Evolutionary conservation across 2,888 invertebrate species (phyloP), one percentile per base, ranked within the genome.

Genomic region (Spilosoma lubricipeda): DNA sequence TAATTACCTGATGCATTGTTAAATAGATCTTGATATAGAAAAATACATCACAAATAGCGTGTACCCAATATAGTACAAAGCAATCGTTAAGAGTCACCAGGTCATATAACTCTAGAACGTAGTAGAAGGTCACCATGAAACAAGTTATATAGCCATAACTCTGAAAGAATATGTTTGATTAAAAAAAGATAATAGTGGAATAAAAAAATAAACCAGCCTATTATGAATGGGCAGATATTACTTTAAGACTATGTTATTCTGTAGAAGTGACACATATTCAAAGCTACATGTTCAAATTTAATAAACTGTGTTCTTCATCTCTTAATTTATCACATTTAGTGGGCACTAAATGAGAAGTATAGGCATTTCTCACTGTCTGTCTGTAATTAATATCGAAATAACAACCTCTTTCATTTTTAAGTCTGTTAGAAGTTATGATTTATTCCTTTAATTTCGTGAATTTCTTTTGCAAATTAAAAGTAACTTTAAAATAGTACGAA

Each of bases 21-120:
- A 93, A 77, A 76, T 89, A 93, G 15, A 89, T 83, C 80, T 91
- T 92, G 4, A 87, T 4, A 59, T 93, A 94, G 80, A 94, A 95
- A 80, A 84, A 94, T n/a, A 93, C 85, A 73, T 95, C 95, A 42
- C 92, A 89, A 0, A 90, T 5, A 0, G 91, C 81, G 67, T 93
- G 88, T 18, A 93, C n/a, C 95, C 95, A 95, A 74, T 89, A 91
- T 67, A 94, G 78, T 0, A 87, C 3, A 63, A 65, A 78, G 75
- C 95, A 95, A 76, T 94, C 89, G 77, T 95, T 95, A 9, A 94
- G 79, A 0, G 95, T 95, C 0, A 92, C 88, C 20, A 95, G 70
- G 71, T 92, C 92, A 71, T 95, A 95, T 2, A 93, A 79, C 0
- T 85, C 85, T 1, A 92, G 4, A 11, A 92, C 90, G 70, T 94